These are phyloP conservation scores for Cyprinodon diabolis DNA, from an alignment of 2,797 vertebrate genomes.

Conservation along the genomic window DNA sequence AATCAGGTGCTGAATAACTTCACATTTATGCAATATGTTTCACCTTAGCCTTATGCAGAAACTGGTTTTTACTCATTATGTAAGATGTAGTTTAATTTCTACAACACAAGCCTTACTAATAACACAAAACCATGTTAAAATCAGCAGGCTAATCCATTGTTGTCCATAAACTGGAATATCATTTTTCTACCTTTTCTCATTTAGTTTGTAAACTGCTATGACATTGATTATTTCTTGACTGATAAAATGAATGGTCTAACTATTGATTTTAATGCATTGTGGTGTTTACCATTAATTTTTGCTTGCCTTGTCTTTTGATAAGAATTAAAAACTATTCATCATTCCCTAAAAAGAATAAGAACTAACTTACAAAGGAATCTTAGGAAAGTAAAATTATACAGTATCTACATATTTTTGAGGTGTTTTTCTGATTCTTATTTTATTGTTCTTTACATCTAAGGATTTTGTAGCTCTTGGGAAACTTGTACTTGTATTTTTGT, in stretches of 20 bases:
- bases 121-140: not conserved
- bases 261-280: not conserved
- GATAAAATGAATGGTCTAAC: not conserved
- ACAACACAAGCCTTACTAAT: not conserved
- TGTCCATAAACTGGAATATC: not conserved
- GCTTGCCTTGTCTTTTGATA: not conserved
- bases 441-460: too few species aligned
- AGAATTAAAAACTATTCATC: not conserved
- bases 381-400: too few species aligned
- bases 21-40: not conserved
- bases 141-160: not conserved
- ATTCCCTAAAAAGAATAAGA: not conserved
- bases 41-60: not conserved
- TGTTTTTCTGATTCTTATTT: too few species aligned
- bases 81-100: not conserved
- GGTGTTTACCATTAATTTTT: too few species aligned
- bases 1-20: not conserved
- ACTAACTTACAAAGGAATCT: too few species aligned
- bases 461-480: not conserved
- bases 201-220: not conserved
- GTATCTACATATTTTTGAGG: too few species aligned
- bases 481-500: not conserved
- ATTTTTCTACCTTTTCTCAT: not conserved
- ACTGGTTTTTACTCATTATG: not conserved
- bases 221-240: not conserved